Evolutionary conservation across 2,797 vertebrate species (phyloP), one percentile per base, ranked within the genome.

Genomic region (Crenichthys baileyi): DNA sequence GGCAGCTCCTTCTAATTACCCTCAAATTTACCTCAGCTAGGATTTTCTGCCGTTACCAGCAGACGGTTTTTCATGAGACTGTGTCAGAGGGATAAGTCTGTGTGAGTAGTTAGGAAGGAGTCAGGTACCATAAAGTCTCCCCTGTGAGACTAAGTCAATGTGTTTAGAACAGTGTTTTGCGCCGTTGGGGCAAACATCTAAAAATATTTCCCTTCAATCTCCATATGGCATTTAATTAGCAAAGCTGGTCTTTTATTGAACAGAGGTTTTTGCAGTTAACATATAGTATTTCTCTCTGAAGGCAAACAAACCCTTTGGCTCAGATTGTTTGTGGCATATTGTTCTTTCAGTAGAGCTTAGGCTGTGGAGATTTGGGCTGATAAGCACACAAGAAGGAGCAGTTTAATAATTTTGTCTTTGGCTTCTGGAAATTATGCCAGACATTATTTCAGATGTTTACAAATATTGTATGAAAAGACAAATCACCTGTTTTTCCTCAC

Each of bases 91-190:
- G 94, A 89, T 88, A 87, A 90, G 85, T 79, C 78, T 58, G 48
- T 87, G 83, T 76, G 36, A 91, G 86, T 91, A 92, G 93, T 90
- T 93, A 85, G 91, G 86, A 89, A 85, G 90, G 84, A 89, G 84
- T 83, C 85, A 89, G 92, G 88, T 87, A 85, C 75, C 71, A 60
- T 89, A 85, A 90, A 86, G 83, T 87, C 81, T 86, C 81, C 85
- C 75, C 80, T 81, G 86, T 76, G 84, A 86, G 84, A 82, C 60
- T 7, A 77, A 86, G 93, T 93, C 90, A 92, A 87, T 93, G 86
- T 87, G 80, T 85, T 88, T 91, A 87, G 85, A 87, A 80, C 87
- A 75, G 71, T 77, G 79, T 81, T 90, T 86, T 31, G 63, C 79
- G 73, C 82, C 82, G 80, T 58, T 79, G 82, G 85, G 79, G 72